A percentile compares a stretch with the other conserved stretches of the same genome.
These are phyloP conservation scores for Caranx melampygus DNA, from an alignment of 2,113 vertebrate species.

Conservation along the genomic window DNA sequence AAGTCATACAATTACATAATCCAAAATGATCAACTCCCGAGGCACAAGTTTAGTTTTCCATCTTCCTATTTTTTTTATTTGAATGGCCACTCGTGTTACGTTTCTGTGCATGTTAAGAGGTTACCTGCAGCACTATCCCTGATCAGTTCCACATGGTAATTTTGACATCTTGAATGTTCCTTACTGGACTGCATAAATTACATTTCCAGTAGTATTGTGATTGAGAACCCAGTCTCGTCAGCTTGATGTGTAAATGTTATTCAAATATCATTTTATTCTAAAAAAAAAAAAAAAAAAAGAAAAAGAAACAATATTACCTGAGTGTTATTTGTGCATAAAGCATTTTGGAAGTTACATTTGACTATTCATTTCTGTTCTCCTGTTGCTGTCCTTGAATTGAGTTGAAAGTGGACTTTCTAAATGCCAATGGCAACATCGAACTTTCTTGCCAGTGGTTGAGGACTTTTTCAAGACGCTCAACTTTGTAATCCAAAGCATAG, in stretches of 20 bases:
- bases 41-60: constrained; percentile 66
- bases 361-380: constrained; percentile 69
- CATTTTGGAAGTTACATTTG: constrained; percentile 78
- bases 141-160: constrained; percentile 68
- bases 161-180: constrained; percentile 87
- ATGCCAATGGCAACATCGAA: constrained; percentile 25
- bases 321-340: constrained; percentile 86
- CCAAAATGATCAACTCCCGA: constrained; percentile 39
- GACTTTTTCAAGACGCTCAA: constrained; percentile 64
- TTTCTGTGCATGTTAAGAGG: constrained; percentile 76
- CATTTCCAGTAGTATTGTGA: constrained; percentile 84
- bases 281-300: constrained; percentile 2
- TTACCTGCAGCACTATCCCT: constrained; percentile 60
- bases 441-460: constrained; percentile 41
- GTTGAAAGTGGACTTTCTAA: constrained; percentile 64
- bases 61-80: constrained; percentile 56
- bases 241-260: constrained; percentile 85
- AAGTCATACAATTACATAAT: background rate
- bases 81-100: constrained; percentile 64
- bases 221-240: constrained; percentile 84
- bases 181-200: constrained; percentile 75
- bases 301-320: constrained; percentile 77
- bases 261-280: constrained; percentile 83
- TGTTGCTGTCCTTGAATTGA: constrained; percentile 68
- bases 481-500: constrained; percentile 70